Conservation (phyloP, 2,797 vertebrate species). For the Micrastur ruficollis region DNA sequence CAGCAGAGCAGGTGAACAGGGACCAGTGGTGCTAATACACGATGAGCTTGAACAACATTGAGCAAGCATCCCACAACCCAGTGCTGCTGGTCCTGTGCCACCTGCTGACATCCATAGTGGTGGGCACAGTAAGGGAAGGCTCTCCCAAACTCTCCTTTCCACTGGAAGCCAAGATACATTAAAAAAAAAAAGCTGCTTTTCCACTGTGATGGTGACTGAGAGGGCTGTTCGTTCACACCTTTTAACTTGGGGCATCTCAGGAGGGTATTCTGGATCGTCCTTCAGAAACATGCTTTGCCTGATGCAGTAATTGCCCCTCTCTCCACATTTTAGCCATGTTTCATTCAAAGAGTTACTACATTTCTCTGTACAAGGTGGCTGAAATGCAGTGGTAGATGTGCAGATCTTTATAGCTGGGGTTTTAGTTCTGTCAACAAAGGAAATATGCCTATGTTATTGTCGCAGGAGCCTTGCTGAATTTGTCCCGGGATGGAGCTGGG, state of each 20-base stretch:
- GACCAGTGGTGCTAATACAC: neutral
- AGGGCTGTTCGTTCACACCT: neutral
- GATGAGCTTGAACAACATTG: neutral
- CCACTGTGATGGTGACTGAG: neutral
- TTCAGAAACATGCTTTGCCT: neutral
- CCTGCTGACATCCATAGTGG: neutral
- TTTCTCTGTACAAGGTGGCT: neutral
- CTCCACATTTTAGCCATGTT: neutral
- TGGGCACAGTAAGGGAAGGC: neutral
- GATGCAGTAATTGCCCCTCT: neutral
- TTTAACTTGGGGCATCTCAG: neutral
- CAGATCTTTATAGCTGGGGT: neutral
- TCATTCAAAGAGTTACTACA: neutral
- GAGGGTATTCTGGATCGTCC: neutral
- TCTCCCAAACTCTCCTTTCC: neutral
- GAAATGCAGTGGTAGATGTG: neutral
- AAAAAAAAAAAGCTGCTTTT: neutral
- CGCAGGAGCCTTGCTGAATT: neutral
- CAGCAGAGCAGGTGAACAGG: neutral
- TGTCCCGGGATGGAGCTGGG: neutral
- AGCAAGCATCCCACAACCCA: fast-evolving
- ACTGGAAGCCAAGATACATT: neutral
- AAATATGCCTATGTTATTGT: neutral
- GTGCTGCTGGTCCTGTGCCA: neutral
- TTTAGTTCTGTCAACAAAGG: neutral